These are phyloP conservation scores for Sinocyclocheilus grahami DNA, from an alignment of 2,113 vertebrate species.

Conservation along the genomic window DNA sequence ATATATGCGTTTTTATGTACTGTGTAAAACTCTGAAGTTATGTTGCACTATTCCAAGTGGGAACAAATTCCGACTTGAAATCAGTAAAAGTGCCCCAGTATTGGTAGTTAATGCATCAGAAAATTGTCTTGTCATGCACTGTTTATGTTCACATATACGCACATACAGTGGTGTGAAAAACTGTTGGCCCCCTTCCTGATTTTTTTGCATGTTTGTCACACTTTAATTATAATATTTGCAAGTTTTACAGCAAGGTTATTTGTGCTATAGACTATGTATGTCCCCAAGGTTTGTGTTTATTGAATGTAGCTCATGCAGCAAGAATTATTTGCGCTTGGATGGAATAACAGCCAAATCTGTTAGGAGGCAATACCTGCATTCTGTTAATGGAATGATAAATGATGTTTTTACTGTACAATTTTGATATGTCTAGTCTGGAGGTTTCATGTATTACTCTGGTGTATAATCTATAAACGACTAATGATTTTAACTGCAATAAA, in stretches of 20 bases:
- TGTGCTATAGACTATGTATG: neutral
- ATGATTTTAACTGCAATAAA: slow-evolving; percentile 27
- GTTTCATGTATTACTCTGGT: slow-evolving; percentile 19
- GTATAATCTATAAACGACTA: slow-evolving; percentile 17
- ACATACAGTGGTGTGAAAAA: no score
- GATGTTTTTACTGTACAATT: slow-evolving; percentile 6
- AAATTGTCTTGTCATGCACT: neutral
- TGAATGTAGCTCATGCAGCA: slow-evolving; percentile 1
- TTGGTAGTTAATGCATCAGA: neutral
- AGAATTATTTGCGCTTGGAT: neutral
- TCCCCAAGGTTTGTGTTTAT: slow-evolving; percentile 10
- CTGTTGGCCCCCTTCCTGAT: no score
- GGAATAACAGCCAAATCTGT: slow-evolving; percentile 9
- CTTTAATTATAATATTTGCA: neutral
- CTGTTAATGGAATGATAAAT: slow-evolving; percentile 13
- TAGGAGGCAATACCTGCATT: slow-evolving; percentile 1
- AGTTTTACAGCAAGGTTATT: neutral
- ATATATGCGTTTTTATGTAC: neutral
- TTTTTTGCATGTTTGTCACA: no score
- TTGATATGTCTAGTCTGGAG: neutral
- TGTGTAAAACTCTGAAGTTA: neutral
- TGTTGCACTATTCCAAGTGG: neutral
- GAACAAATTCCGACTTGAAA: neutral
- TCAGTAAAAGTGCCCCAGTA: neutral
- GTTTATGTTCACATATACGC: neutral